Evolutionary conservation across 2,113 vertebrate genomes (phyloP).

Genomic region (Oncorhynchus tshawytscha): DNA sequence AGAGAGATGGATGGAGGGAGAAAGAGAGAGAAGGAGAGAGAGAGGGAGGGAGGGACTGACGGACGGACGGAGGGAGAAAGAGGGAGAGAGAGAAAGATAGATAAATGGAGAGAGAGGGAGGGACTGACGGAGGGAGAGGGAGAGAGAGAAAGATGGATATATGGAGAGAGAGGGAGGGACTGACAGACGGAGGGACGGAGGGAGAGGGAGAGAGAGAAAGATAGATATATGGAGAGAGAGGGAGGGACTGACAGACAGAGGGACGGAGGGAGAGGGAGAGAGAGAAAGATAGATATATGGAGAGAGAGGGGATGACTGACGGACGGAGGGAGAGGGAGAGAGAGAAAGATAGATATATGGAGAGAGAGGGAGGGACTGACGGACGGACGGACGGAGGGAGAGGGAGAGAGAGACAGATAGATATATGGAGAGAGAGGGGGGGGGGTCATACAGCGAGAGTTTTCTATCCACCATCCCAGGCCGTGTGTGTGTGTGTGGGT

Average conservation of each 20-base stretch:
- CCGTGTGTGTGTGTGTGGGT: too few relatives aligned
- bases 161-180: slow-evolving; percentile 9
- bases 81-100: background rate
- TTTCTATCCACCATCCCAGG: too few relatives aligned
- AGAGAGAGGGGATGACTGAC: background rate
- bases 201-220: background rate
- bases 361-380: slow-evolving; percentile 8
- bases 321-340: background rate
- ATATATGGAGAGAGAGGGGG: background rate
- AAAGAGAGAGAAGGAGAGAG: slow-evolving; percentile 19
- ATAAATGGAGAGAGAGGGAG: background rate
- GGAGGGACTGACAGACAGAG: slow-evolving; percentile 15
- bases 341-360: background rate
- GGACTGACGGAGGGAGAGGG: slow-evolving; percentile 19
- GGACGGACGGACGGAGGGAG: slow-evolving; percentile 4
- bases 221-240: background rate
- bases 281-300: background rate
- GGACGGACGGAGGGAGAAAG: background rate
- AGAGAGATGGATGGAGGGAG: slow-evolving; percentile 18
- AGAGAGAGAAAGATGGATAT: slow-evolving; percentile 2
- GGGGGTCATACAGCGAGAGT: background rate
- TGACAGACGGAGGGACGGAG: slow-evolving; percentile 12
- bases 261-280: slow-evolving; percentile 20
- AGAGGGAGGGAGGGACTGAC: slow-evolving; percentile 8
- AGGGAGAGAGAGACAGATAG: background rate